Base-by-base conservation (phyloP, 2,113 vertebrate genomes). In the Erpornis zantholeuca region DNA sequence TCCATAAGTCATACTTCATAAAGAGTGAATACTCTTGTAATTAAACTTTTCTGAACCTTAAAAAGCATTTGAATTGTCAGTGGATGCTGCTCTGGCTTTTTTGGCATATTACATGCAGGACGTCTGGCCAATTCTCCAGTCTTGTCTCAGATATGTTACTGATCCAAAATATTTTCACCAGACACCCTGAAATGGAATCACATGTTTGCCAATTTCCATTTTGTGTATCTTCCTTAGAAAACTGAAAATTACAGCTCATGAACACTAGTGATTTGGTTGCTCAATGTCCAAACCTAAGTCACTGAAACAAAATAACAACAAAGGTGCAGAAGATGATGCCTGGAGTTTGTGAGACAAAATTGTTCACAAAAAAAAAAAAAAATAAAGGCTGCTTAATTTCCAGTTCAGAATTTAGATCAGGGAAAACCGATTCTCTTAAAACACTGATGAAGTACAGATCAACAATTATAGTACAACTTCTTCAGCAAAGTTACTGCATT, bases 101-200 rank as follows among this genome's bases (percentile, higher is more conserved):
- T 92, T 97, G 97, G 96, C 96, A 96, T 49, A 63, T 95, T 95
- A 35, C 28, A 42, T 61, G 25, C 38, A 73, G 88, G 87, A 89
- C 11, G 93, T 97, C 97, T 98, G 90, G 95, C 94, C 91, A 97
- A 79, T 75, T 95, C 96, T 96, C 77, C 70, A 95, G 96, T 97
- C 97, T 95, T 91, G 94, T 97, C 96, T 98, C 93, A 97, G 96
- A 97, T 97, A 96, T 57, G 83, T 97, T 97, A 96, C 95, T 1
- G 77, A 95, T 98, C 96, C 96, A 97, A 97, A 97, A 96, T 97
- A 97, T 98, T 98, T 98, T 97, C 96, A 97, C 93, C 95, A 98
- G 98, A 98, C 97, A 96, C 96, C 96, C 97, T 97, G 83, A 96
- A 98, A 88, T 97, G 75, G 91, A 97, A 93, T 90, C 82, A 31